Evolutionary conservation across 2,113 vertebrate genomes (phyloP).

Genomic region (Rhipidura dahli): DNA sequence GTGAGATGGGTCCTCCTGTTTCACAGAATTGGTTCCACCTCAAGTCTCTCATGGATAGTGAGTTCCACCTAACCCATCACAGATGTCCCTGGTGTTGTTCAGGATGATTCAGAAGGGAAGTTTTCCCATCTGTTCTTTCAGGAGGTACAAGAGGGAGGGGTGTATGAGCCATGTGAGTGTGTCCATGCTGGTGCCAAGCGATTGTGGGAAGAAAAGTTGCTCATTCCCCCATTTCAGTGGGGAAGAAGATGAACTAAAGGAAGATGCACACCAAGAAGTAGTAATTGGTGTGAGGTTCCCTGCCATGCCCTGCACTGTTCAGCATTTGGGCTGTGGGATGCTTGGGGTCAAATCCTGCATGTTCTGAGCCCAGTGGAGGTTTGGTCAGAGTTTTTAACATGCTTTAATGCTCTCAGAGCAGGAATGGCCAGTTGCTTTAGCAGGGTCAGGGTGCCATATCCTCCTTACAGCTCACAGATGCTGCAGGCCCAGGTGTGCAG

Average conservation of each 20-base stretch:
- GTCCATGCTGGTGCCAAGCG: background rate
- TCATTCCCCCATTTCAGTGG: background rate
- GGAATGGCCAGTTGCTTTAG: background rate
- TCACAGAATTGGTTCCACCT: background rate
- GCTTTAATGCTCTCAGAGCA: background rate
- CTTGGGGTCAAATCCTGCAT: background rate
- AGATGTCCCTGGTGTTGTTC: fast-evolving
- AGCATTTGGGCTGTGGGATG: background rate
- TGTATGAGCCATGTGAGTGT: background rate
- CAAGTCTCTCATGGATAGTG: background rate
- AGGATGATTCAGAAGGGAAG: background rate
- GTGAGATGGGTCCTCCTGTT: background rate
- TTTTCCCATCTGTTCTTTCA: background rate
- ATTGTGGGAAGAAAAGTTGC: background rate
- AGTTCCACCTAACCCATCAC: background rate
- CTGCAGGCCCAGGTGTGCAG: background rate
- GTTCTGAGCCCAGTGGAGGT: background rate
- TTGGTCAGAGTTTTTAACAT: background rate
- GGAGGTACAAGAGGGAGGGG: background rate
- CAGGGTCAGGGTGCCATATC: background rate
- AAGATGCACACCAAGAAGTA: background rate
- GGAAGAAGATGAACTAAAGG: background rate
- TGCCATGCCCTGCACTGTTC: fast-evolving
- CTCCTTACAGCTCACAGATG: background rate
- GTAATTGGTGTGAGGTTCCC: background rate